Conservation (phyloP, 2,888 invertebrate species). For the Cerastoderma edule region DNA sequence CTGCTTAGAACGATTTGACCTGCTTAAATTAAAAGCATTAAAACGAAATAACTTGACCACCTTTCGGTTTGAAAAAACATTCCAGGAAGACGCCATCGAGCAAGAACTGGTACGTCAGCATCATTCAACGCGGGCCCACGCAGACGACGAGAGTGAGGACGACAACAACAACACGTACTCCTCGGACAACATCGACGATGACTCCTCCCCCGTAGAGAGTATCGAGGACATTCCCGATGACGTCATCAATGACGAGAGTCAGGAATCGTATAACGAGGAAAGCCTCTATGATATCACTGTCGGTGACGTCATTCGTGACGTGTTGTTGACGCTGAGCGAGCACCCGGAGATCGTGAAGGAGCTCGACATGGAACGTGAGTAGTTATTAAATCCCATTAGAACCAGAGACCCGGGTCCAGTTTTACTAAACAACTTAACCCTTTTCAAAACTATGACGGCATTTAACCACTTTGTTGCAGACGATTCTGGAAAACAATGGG, state of each 20-base stretch:
- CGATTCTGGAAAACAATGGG: neutral
- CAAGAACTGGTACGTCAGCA: constrained; percentile 41
- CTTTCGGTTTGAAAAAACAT: too few relatives aligned
- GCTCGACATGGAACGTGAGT: constrained; percentile 18
- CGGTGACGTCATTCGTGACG: constrained; percentile 62
- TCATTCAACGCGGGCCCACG: constrained; percentile 19
- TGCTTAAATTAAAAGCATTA: too few relatives aligned
- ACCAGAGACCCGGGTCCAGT: too few relatives aligned
- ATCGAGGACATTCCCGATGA: constrained; percentile 27
- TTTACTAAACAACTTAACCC: neutral
- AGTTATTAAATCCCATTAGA: neutral
- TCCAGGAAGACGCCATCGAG: constrained; percentile 41
- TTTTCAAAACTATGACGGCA: neutral
- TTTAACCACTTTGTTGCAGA: neutral
- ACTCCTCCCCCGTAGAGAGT: constrained; percentile 26
- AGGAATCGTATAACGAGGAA: constrained; percentile 34
- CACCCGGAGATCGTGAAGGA: constrained; percentile 64
- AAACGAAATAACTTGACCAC: too few relatives aligned
- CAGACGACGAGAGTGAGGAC: constrained; percentile 10
- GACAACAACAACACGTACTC: constrained; percentile 17
- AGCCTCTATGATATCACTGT: constrained; percentile 55
- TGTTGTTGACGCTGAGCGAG: constrained; percentile 56
- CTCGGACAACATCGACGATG: constrained; percentile 14
- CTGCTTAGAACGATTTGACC: too few relatives aligned
- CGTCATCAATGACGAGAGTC: constrained; percentile 21